Percentiles rank a stretch among this genome's conserved stretches.
Conservation (phyloP, 2,888 invertebrate species). For the Melanostoma scalare region DNA sequence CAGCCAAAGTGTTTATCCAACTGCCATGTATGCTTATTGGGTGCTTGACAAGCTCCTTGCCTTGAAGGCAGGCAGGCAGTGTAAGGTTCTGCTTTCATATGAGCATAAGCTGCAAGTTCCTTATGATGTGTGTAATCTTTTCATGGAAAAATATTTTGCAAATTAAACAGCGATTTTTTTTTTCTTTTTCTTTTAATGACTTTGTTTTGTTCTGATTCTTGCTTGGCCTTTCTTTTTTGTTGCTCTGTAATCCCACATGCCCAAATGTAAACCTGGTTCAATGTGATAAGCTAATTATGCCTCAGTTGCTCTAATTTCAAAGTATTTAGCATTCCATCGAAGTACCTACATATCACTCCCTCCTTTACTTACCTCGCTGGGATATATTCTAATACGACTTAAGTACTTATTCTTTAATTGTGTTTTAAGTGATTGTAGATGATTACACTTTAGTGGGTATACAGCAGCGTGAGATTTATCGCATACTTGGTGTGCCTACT, state of each 20-base stretch:
- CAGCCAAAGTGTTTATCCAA: conserved; percentile 64
- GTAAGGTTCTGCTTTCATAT: conserved; percentile 38
- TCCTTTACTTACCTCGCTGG: not conserved
- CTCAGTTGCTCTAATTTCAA: conserved; percentile 60
- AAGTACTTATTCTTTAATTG: conserved; percentile 26
- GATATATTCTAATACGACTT: too few relatives aligned
- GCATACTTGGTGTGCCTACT: not conserved
- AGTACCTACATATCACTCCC: not conserved
- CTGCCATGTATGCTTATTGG: conserved; percentile 69
- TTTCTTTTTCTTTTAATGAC: conserved; percentile 23
- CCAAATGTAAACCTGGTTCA: conserved; percentile 48
- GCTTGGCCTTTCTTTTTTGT: conserved; percentile 27
- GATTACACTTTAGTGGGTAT: conserved; percentile 24
- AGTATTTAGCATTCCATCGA: conserved; percentile 45
- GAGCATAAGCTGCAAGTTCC: not conserved
- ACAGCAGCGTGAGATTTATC: conserved; percentile 1
- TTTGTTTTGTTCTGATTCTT: conserved; percentile 16
- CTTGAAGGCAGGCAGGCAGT: conserved; percentile 51
- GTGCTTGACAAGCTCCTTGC: conserved; percentile 70
- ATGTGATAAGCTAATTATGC: conserved; percentile 65
- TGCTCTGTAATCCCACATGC: conserved; percentile 21
- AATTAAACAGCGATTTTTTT: conserved; percentile 52
- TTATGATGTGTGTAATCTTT: conserved; percentile 41
- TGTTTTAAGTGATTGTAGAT: conserved; percentile 38
- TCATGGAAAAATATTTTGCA: conserved; percentile 52